Evolutionary conservation across 2,888 invertebrate species (phyloP), one percentile per base, ranked within the genome.

Genomic region (Ethmia dodecea): DNA sequence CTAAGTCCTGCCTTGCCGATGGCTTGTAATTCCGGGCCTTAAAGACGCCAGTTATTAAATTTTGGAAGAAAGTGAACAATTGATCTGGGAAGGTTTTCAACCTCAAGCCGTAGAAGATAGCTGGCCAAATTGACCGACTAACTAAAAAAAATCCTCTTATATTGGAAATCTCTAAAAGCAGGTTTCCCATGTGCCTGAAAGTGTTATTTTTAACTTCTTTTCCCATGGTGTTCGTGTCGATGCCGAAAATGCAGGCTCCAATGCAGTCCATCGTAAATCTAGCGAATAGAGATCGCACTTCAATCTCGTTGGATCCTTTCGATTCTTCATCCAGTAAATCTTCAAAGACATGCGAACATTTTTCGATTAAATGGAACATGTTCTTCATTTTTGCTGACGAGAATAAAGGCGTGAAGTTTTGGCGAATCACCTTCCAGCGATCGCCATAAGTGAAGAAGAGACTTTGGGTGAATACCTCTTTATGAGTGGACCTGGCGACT

Each of bases 401-500:
- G 42, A 75, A 78, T 0, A 76, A 35, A 0, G 69, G 66, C 1
- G 67, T 60, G 3, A 73, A 33, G 33, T 70, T 73, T 31, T 75
- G 74, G 0, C 77, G 47, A 0, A 65, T 10, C 0, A 72, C 46
- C 33, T 65, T 72, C 75, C 77, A 77, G 14, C 39, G 40, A 34
- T 74, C 65, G 0, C 75, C 75, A 6, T 52, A 40, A 0, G 42
- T 42, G 36, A 59, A 64, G 37, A 73, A 73, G 0, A 77, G 26
- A 20, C 55, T 67, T 11, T 47, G 45, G 0, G 65, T 60, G 0
- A 56, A 3, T 0, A 44, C n/a, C 45, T 76, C 75, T 2, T 40
- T 48, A 6, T 49, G 26, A 0, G 43, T 36, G 31, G 70, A 59
- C 0, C 54, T 45, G 0, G 63, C 38, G 0, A 62, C 29, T 35